A percentile compares a stretch with the other conserved stretches of the same genome.
Evolutionary conservation across 30 jellyfish, hydroid and myxozoan genomes (phyloP).

Genomic region (Cassiopea andromeda): DNA sequence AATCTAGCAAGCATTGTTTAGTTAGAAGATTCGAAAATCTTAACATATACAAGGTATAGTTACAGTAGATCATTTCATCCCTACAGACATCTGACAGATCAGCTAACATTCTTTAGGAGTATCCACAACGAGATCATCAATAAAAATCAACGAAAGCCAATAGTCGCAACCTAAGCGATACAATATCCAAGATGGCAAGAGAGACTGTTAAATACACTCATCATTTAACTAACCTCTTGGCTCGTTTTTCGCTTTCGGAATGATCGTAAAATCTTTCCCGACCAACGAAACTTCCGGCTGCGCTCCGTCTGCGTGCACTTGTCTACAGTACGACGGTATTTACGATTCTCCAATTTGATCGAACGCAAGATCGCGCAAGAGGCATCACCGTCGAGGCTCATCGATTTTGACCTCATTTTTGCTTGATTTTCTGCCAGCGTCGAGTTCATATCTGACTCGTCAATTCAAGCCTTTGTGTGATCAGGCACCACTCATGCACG

Average conservation of each 20-base stretch:
- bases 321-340: constrained; percentile 19
- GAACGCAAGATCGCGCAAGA: constrained; percentile 28
- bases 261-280: constrained; percentile 64
- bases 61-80: not conserved
- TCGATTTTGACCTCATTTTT: constrained; percentile 15
- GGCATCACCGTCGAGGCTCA: constrained; percentile 1
- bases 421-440: not conserved
- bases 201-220: too few relatives aligned
- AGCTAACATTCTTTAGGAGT: not conserved
- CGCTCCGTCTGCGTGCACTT: constrained; percentile 69
- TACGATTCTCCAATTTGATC: constrained; percentile 19
- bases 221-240: constrained; percentile 20
- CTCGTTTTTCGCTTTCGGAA: constrained; percentile 70
- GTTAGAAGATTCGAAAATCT: not conserved
- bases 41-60: not conserved
- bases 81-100: not conserved
- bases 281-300: constrained; percentile 68
- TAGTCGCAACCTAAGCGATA: too few relatives aligned
- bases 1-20: not conserved
- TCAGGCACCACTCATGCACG: not conserved
- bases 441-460: constrained; percentile 6
- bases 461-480: not conserved
- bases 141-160: not conserved
- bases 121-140: not conserved
- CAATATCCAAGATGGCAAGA: too few relatives aligned